Percentiles rank a stretch among this genome's conserved stretches.
These are phyloP conservation scores for Rhadinocentrus ornatus DNA, from an alignment of 2,797 vertebrate genomes.

Conservation along the genomic window DNA sequence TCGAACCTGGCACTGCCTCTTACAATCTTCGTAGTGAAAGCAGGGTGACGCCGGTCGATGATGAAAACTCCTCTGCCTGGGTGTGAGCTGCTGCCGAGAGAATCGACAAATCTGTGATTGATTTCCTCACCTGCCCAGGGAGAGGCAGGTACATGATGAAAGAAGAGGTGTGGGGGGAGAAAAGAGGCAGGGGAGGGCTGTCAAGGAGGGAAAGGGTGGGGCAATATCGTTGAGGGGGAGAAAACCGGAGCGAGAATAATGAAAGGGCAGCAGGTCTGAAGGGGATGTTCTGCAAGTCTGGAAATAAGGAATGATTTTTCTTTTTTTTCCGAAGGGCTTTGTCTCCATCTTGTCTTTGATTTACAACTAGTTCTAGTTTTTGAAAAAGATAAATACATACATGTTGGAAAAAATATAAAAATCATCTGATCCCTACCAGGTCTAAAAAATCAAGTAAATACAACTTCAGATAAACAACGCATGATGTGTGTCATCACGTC, in stretches of 20 bases:
- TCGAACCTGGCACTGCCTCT: constrained; percentile 3
- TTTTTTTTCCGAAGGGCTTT: not conserved
- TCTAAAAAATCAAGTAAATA: not conserved
- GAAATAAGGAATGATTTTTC: not conserved
- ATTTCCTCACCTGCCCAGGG: constrained; percentile 61
- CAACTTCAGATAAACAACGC: no score
- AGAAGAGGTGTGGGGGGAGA: constrained; percentile 30
- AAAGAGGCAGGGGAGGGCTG: constrained; percentile 15
- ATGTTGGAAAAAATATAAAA: not conserved
- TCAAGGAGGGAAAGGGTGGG: not conserved
- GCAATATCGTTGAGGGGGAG: not conserved
- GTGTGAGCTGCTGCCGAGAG: constrained; percentile 41
- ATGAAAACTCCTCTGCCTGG: constrained; percentile 38
- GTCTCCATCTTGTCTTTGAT: not conserved
- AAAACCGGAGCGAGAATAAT: constrained; percentile 41
- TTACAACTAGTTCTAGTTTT: not conserved
- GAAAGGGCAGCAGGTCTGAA: constrained; percentile 31
- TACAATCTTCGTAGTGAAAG: constrained; percentile 12
- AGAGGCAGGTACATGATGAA: constrained; percentile 54
- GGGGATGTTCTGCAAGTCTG: constrained; percentile 3
- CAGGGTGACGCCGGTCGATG: constrained; percentile 50
- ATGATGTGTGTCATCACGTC: no score
- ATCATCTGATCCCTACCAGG: not conserved
- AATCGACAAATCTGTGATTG: constrained; percentile 65
- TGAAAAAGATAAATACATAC: not conserved